Base-by-base conservation (phyloP, 1,140 invertebrate species). In the Coenobita brevimanus region DNA sequence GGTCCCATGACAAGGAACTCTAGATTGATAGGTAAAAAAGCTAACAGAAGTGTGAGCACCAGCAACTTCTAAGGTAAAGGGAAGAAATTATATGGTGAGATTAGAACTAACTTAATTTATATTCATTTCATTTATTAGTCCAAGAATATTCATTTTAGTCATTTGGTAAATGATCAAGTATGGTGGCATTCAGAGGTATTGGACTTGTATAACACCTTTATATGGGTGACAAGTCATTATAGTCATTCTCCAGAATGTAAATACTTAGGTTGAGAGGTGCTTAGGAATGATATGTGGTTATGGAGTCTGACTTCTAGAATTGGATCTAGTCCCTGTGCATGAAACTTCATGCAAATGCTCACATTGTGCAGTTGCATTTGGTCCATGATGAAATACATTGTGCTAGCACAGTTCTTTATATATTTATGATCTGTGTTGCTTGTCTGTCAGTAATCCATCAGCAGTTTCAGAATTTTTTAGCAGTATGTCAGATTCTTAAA, bases 291-390 rank as follows among this genome's bases (percentile, higher is more conserved):
- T 36, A 83, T 43, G 50, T 30, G 43, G 50, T 83, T 46, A 50
- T 50, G 69, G 82, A 85, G 82, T 85, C 57, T 46, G 82, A 85
- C 71, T 84, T 78, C 36, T 73, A 85, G 75, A 81, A 71, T 75
- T 87, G 85, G 85, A 67, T 87, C 85, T 87, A 87, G 85, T 87
- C 85, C 80, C 78, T 62, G 50, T 79, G 78, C 78, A 60, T 78
- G 85, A 71, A 33, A 41, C 76, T 67, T 87, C 85, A 73, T 87
- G 85, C 85, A 54, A 54, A 71, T 79, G 75, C 78, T 87, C 62
- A 73, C 60, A 80, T 36, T 71, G 27, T 43, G 36, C 71, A 21
- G 43, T 69, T 46, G 41, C 27, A 69, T 50, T 33, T 46, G 54
- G 54, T 36, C 54, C 33, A 78, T n/a, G n/a, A 24, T 41, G 43